A percentile compares a stretch with the other conserved stretches of the same genome.
phyloP scores from a whole-genome alignment of 53 echinoderm and acorn worm species.

The Zoroaster sp. region DNA sequence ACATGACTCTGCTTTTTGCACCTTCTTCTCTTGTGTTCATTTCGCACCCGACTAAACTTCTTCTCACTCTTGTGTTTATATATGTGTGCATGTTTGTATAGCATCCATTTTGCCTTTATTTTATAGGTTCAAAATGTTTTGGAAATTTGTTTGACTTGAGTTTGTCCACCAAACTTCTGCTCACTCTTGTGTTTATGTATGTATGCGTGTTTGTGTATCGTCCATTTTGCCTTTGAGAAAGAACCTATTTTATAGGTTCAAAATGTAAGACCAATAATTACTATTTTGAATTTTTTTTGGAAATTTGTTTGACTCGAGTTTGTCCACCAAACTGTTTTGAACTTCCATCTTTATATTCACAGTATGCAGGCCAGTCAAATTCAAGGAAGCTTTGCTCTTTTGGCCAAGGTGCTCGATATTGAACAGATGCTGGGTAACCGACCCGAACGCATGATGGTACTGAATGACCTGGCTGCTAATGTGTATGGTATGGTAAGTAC shows the following conservation, averaged over 20 bases:
- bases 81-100: no score
- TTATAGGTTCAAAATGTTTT: no score
- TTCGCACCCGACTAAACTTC: no score
- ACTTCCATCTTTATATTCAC: neutral
- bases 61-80: no score
- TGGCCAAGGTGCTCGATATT: constrained; percentile 62
- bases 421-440: constrained; percentile 73
- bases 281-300: neutral
- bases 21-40: no score
- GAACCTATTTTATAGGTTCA: no score
- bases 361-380: constrained; percentile 81
- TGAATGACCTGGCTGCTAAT: constrained; percentile 72
- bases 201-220: neutral
- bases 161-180: no score
- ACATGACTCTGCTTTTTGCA: no score
- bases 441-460: constrained; percentile 63
- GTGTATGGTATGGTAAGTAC: constrained; percentile 71
- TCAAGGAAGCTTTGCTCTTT: constrained; percentile 52
- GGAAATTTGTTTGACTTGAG: no score
- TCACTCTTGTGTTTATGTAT: no score
- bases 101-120: no score
- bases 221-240: no score
- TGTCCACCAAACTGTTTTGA: neutral
- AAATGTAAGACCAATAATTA: neutral
- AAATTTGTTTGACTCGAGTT: neutral